Evolutionary conservation across 1,140 invertebrate genomes (phyloP).

Genomic region (Phthorimaea operculella): DNA sequence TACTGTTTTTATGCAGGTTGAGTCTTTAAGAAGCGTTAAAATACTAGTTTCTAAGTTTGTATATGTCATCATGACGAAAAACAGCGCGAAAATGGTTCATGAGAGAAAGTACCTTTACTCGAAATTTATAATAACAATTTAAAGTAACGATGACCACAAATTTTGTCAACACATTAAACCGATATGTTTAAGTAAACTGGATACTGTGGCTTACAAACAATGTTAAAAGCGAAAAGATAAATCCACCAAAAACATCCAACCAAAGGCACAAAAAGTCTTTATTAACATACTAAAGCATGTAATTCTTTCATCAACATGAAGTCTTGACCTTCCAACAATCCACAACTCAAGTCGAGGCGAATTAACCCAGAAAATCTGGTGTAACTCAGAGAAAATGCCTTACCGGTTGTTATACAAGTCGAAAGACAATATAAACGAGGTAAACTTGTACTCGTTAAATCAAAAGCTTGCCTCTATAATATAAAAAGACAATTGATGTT

Average conservation of each 20-base stretch:
- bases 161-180: too few relatives aligned
- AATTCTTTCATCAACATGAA: not conserved
- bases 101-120: too few relatives aligned
- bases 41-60: not conserved
- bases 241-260: too few relatives aligned
- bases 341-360: not conserved
- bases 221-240: too few relatives aligned
- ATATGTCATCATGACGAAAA: not conserved
- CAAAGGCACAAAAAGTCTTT: not conserved
- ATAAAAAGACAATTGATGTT: not conserved
- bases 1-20: not conserved
- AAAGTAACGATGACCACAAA: too few relatives aligned
- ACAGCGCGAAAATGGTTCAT: not conserved
- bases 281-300: not conserved
- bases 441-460: slow-evolving; percentile 1
- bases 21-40: too few relatives aligned
- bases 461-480: not conserved
- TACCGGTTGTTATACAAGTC: not conserved
- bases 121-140: too few relatives aligned
- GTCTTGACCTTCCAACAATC: not conserved
- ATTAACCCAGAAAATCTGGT: not conserved
- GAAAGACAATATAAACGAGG: not conserved
- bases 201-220: too few relatives aligned
- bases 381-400: not conserved
- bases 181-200: too few relatives aligned